Evolutionary conservation across 2,113 vertebrate genomes (phyloP).

Genomic region (Bubo blakistoni): DNA sequence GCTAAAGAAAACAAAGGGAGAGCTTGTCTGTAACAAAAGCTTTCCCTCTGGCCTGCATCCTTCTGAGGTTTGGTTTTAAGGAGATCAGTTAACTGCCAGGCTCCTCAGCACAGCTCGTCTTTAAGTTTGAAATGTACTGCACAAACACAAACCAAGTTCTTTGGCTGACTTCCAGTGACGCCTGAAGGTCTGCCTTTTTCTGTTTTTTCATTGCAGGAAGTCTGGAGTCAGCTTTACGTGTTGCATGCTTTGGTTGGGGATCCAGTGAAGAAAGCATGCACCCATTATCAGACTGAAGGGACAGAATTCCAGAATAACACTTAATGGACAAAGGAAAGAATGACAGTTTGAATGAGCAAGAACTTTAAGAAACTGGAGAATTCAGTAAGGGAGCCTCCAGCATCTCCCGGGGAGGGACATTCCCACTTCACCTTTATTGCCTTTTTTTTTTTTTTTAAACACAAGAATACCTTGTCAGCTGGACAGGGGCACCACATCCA

Average conservation of each 20-base stretch:
- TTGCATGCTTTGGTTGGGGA: not conserved
- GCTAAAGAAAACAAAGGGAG: not conserved
- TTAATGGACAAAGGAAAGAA: not conserved
- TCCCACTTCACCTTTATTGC: not conserved
- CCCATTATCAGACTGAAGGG: not conserved
- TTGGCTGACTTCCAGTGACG: not conserved
- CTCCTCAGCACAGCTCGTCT: not conserved
- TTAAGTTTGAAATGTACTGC: not conserved
- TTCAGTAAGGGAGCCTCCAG: not conserved
- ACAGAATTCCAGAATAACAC: not conserved
- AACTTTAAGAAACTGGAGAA: not conserved
- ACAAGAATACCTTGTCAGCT: not conserved
- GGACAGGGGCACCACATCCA: not conserved
- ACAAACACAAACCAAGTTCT: not conserved
- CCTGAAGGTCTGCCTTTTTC: not conserved
- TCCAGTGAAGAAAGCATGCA: not conserved
- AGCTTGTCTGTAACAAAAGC: not conserved
- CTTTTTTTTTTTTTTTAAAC: not conserved
- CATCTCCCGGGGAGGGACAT: not conserved
- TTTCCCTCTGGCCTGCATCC: not conserved
- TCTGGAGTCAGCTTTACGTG: not conserved
- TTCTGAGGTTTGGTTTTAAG: not conserved
- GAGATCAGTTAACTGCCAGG: not conserved
- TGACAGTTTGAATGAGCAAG: not conserved
- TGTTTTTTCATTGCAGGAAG: not conserved